Percentiles rank a stretch among this genome's conserved stretches.
These are phyloP conservation scores for Caenorhabditis sp. DNA, from an alignment of 2,888 invertebrate genomes.

Conservation along the genomic window DNA sequence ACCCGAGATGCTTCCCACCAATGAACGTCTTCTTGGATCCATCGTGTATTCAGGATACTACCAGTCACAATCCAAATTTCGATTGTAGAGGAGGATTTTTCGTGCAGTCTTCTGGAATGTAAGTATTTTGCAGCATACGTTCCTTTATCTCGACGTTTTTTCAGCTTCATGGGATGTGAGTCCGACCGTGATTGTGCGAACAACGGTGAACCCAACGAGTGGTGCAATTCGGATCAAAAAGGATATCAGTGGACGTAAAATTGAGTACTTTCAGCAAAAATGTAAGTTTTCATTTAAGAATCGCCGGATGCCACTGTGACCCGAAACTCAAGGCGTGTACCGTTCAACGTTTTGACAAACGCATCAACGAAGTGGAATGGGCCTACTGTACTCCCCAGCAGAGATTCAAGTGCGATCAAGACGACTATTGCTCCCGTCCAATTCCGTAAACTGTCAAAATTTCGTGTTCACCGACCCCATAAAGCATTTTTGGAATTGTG, in stretches of 20 bases:
- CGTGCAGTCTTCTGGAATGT: constrained; percentile 42
- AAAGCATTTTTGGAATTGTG: no score
- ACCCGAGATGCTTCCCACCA: constrained; percentile 32
- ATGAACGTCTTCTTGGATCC: background rate
- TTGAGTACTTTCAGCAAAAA: background rate
- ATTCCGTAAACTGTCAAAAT: background rate
- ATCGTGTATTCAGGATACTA: constrained; percentile 9
- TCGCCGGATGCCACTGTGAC: constrained; percentile 32
- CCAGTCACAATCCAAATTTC: constrained; percentile 12
- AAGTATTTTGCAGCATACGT: background rate
- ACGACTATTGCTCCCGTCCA: constrained; percentile 30
- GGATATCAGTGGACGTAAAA: constrained; percentile 36
- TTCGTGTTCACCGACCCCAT: no score
- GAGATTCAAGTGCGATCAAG: constrained; percentile 8
- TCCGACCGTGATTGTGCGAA: constrained; percentile 11
- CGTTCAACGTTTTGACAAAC: constrained; percentile 33
- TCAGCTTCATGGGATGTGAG: constrained; percentile 11
- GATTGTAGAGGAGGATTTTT: constrained; percentile 30
- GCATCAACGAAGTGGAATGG: constrained; percentile 37
- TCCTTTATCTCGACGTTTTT: background rate
- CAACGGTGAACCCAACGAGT: constrained; percentile 22
- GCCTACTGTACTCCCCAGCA: constrained; percentile 18
- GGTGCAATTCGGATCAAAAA: constrained; percentile 28
- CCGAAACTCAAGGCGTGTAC: constrained; percentile 20
- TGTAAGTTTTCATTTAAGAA: background rate